phyloP scores from a whole-genome alignment of 2,113 vertebrate species.

The Rostratula benghalensis region DNA sequence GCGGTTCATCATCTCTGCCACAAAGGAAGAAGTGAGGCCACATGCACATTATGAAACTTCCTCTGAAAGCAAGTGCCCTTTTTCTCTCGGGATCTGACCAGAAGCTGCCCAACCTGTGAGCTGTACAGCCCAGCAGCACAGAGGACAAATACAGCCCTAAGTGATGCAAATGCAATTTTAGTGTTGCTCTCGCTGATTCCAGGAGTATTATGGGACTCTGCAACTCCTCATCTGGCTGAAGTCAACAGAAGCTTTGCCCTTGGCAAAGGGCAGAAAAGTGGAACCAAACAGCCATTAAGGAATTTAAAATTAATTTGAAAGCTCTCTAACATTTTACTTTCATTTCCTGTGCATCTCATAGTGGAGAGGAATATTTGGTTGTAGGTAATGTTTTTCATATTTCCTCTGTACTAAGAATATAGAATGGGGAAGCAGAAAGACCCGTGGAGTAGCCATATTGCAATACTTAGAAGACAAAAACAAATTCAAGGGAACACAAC shows the following conservation, averaged over 20 bases:
- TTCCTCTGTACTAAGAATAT: background rate
- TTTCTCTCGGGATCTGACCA: background rate
- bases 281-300: background rate
- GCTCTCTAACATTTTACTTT: background rate
- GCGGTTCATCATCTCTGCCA: background rate
- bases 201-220: background rate
- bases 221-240: background rate
- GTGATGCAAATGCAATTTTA: background rate
- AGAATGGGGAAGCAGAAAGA: background rate
- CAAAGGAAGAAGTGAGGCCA: background rate
- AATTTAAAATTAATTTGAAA: background rate
- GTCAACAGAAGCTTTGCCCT: background rate
- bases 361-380: fast-evolving
- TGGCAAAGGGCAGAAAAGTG: background rate
- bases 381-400: background rate
- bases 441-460: background rate
- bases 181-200: background rate
- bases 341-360: background rate
- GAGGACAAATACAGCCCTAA: background rate
- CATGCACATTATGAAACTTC: background rate
- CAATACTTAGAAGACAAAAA: background rate
- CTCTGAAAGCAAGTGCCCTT: background rate
- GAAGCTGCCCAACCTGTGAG: background rate
- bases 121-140: background rate
- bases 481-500: background rate